Conservation (phyloP, 2,113 vertebrate species). For the Eudyptes chrysolophus region DNA sequence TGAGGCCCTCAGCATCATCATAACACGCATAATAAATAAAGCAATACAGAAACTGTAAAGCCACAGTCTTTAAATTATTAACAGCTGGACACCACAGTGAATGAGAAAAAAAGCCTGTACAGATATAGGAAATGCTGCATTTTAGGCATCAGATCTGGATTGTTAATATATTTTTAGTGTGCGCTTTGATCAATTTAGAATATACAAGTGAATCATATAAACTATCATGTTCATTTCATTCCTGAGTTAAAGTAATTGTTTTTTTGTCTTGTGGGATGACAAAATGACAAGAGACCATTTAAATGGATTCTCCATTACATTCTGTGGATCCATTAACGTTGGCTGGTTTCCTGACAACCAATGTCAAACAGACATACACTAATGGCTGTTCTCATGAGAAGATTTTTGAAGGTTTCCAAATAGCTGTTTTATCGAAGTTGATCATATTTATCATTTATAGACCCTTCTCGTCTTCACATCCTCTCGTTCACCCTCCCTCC, state of each 20-base stretch:
- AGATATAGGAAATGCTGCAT: background rate
- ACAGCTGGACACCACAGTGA: conserved; percentile 3
- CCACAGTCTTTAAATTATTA: background rate
- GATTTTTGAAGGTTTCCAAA: conserved; percentile 33
- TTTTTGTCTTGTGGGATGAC: conserved; percentile 23
- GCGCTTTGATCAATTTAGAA: background rate
- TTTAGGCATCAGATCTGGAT: background rate
- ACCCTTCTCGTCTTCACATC: background rate
- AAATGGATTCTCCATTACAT: conserved; percentile 44
- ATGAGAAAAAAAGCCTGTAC: background rate
- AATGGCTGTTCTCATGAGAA: conserved; percentile 40
- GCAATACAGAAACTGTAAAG: conserved; percentile 5
- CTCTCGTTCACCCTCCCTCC: background rate
- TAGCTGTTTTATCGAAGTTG: conserved; percentile 23
- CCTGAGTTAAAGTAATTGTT: conserved; percentile 20
- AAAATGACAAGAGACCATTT: conserved; percentile 23
- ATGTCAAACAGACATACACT: conserved; percentile 31
- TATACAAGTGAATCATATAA: conserved; percentile 19
- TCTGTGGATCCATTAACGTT: conserved; percentile 19
- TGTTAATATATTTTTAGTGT: conserved; percentile 10
- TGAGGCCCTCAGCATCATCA: background rate
- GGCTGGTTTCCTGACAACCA: conserved; percentile 42
- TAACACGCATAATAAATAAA: background rate
- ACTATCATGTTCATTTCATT: conserved; percentile 37
- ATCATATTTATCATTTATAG: conserved; percentile 29